A percentile compares a stretch with the other conserved stretches of the same genome.
Evolutionary conservation across 2,888 invertebrate genomes (phyloP).

Genomic region (Agrilus cyanescens): DNA sequence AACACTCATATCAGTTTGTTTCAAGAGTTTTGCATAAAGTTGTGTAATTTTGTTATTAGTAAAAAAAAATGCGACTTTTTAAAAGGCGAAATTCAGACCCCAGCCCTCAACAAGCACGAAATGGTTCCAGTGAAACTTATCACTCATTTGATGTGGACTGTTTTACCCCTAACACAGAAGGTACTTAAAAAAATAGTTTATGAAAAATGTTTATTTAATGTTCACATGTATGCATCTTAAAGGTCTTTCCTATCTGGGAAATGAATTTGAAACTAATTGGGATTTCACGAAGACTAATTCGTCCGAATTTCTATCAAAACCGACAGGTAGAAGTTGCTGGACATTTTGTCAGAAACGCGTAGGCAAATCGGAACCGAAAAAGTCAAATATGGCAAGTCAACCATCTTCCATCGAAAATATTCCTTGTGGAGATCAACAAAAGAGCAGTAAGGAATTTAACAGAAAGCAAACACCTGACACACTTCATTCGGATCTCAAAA

Average conservation of each 20-base stretch:
- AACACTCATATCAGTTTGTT: too few species aligned
- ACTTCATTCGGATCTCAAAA: constrained; percentile 16
- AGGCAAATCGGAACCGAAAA: too few species aligned
- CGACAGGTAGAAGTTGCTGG: constrained; percentile 35
- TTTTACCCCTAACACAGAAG: background rate
- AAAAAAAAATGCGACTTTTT: constrained; percentile 38
- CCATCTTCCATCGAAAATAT: background rate
- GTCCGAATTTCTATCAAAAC: constrained; percentile 38
- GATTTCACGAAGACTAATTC: constrained; percentile 49
- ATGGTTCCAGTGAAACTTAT: too few species aligned
- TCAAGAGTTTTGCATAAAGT: too few species aligned
- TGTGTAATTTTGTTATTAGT: too few species aligned
- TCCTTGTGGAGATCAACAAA: constrained; percentile 9
- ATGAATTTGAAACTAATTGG: constrained; percentile 47
- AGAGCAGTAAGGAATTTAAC: background rate
- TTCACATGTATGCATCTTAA: constrained; percentile 15
- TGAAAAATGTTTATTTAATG: constrained; percentile 1
- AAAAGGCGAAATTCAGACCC: constrained; percentile 43
- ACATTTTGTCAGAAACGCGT: constrained; percentile 24
- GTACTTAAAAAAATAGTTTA: background rate
- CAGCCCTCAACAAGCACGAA: constrained; percentile 44
- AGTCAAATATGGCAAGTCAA: too few species aligned
- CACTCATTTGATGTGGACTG: constrained; percentile 1
- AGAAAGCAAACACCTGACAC: constrained; percentile 9
- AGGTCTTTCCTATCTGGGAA: constrained; percentile 50